Percentiles rank a stretch among this genome's conserved stretches.
phyloP scores from a whole-genome alignment of 2,888 invertebrate genomes.

The Drosophila anomalipes region DNA sequence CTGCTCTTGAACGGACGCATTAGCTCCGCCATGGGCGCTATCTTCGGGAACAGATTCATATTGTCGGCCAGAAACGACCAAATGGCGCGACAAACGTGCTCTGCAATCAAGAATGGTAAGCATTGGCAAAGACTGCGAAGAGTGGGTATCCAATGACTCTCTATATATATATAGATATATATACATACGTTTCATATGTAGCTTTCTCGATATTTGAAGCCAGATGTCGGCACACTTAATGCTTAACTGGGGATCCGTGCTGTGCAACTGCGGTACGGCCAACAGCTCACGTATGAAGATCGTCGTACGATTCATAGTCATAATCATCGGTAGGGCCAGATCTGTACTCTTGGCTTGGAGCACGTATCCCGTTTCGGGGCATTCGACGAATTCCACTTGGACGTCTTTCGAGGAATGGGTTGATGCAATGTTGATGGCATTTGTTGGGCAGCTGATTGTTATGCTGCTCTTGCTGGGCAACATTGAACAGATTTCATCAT shows the following conservation, averaged over 20 bases:
- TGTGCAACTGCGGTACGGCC: conserved; percentile 74
- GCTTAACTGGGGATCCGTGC: conserved; percentile 21
- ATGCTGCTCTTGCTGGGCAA: not conserved
- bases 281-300: conserved; percentile 72
- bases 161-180: not conserved
- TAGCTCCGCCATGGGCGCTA: conserved; percentile 70
- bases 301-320: conserved; percentile 56
- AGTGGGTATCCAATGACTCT: too few species aligned
- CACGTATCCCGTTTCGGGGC: conserved; percentile 35
- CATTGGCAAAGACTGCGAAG: not conserved
- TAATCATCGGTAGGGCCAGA: not conserved
- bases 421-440: not conserved
- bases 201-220: conserved; percentile 57
- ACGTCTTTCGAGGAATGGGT: conserved; percentile 7
- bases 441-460: too few species aligned
- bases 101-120: conserved; percentile 37
- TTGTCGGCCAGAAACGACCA: conserved; percentile 73
- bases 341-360: conserved; percentile 35
- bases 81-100: conserved; percentile 56
- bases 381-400: conserved; percentile 10
- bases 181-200: conserved; percentile 64
- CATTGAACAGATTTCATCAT: not conserved
- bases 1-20: conserved; percentile 64
- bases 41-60: conserved; percentile 67
- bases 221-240: conserved; percentile 48